phyloP scores from a whole-genome alignment of 2,888 invertebrate species.

The Ectemnius cavifrons region DNA sequence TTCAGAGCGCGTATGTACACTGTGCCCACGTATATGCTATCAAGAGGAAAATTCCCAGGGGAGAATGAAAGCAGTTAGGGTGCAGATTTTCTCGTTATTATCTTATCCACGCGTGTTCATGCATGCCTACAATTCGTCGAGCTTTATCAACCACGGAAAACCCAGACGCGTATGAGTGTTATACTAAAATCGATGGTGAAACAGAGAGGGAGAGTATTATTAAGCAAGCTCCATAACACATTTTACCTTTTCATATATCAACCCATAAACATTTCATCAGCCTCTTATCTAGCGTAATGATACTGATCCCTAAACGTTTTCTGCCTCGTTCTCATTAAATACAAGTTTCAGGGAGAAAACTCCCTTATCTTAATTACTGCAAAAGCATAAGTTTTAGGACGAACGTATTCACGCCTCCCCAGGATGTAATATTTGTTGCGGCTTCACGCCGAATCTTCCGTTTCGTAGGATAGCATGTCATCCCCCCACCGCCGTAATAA shows the following conservation, averaged over 20 bases:
- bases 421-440: too few species aligned
- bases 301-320: too few species aligned
- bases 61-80: slow-evolving; percentile 36
- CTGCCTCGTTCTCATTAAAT: too few species aligned
- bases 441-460: too few species aligned
- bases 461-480: too few species aligned
- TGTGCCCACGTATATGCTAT: slow-evolving; percentile 20
- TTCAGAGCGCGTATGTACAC: slow-evolving; percentile 29
- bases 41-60: slow-evolving; percentile 51
- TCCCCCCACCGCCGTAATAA: not conserved
- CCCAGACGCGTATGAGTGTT: slow-evolving; percentile 5
- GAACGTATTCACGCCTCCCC: slow-evolving; percentile 9
- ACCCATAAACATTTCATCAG: too few species aligned
- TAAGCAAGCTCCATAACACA: too few species aligned
- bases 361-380: not conserved
- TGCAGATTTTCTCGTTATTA: slow-evolving; percentile 50
- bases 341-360: too few species aligned
- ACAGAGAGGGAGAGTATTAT: too few species aligned
- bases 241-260: too few species aligned
- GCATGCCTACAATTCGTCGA: slow-evolving; percentile 44
- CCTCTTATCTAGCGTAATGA: too few species aligned
- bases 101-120: slow-evolving; percentile 46
- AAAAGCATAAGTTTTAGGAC: slow-evolving; percentile 16
- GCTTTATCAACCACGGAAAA: slow-evolving; percentile 42
- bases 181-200: too few species aligned